phyloP scores from a whole-genome alignment of 2,888 invertebrate species.

The Trissoscelio sp. region DNA sequence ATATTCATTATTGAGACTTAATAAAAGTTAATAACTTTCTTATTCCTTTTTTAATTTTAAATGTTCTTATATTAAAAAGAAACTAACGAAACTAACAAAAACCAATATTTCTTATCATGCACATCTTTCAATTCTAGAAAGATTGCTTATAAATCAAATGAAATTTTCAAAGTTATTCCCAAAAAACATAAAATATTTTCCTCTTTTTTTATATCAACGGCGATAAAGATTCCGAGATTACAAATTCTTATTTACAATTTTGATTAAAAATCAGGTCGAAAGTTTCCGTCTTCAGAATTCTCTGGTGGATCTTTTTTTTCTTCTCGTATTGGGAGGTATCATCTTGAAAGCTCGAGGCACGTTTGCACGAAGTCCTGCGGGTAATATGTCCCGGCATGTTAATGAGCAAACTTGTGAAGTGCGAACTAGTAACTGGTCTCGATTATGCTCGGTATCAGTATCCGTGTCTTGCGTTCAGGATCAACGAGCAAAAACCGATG shows the following conservation, averaged over 20 bases:
- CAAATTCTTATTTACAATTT: conserved; percentile 11
- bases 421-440: conserved; percentile 33
- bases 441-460: conserved; percentile 36
- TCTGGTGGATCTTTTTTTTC: background rate
- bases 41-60: too few species aligned
- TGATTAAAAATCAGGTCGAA: conserved; percentile 5
- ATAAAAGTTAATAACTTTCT: too few species aligned
- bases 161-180: too few species aligned
- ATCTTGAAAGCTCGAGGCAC: background rate
- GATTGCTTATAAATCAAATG: too few species aligned
- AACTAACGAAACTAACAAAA: too few species aligned
- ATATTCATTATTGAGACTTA: too few species aligned
- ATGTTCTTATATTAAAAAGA: too few species aligned
- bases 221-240: background rate
- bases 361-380: conserved; percentile 2
- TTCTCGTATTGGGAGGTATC: background rate
- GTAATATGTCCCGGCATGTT: conserved; percentile 31
- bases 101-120: too few species aligned
- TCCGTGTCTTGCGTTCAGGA: background rate
- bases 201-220: too few species aligned
- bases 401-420: conserved; percentile 42
- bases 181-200: too few species aligned
- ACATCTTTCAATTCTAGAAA: too few species aligned
- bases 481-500: conserved; percentile 30
- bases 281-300: background rate